Base-by-base conservation (phyloP, 2,113 vertebrate genomes). In the Pygoscelis antarcticus region DNA sequence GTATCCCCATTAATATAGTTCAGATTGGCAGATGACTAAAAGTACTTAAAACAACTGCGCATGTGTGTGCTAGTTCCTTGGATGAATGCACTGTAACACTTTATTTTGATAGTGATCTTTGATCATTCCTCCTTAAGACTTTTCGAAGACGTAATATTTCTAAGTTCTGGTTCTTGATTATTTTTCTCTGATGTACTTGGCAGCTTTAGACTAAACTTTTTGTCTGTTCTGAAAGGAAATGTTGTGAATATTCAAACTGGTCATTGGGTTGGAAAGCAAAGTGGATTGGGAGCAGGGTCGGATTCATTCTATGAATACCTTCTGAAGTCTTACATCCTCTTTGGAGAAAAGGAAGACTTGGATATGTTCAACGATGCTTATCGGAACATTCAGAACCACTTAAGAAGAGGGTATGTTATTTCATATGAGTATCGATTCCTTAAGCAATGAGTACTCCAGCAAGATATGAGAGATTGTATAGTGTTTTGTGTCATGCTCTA, bases 251-350 rank as follows among this genome's bases (percentile, higher is more conserved):
- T 99, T 97, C 99, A 99, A 98, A 99, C 99, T 8, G 99, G 99
- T 62, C 99, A 99, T 42, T 99, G 99, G 99, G 99, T 99, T 69
- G 98, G 99, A 40, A 99, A 99, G 97, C 99, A 99, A 94, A 99
- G 99, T n/a, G 99, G 99, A 13, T 95, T 99, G 72, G 99, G 99
- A 60, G 99, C 99, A 7, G 99, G 99, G 9, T 99, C 99, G 75
- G 99, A 99, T 89, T 99, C 99, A 0, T 99, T 99, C 97, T 99
- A 99, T 34, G 99, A 99, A 93, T 99, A 99, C 93, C 98, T 99
- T 78, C 98, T 99, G 62, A 99, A 99, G 92, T 99, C 99, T 3
- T 99, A 99, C 98, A 99, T 99, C 87, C 98, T 99, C 42, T 99
- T 99, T 96, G 99, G 99, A 90, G 99, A 99, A 83, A 98, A 98